Evolutionary conservation across 2,888 invertebrate genomes (phyloP), one percentile per base, ranked within the genome.

Genomic region (Tuberolachnus salignus): DNA sequence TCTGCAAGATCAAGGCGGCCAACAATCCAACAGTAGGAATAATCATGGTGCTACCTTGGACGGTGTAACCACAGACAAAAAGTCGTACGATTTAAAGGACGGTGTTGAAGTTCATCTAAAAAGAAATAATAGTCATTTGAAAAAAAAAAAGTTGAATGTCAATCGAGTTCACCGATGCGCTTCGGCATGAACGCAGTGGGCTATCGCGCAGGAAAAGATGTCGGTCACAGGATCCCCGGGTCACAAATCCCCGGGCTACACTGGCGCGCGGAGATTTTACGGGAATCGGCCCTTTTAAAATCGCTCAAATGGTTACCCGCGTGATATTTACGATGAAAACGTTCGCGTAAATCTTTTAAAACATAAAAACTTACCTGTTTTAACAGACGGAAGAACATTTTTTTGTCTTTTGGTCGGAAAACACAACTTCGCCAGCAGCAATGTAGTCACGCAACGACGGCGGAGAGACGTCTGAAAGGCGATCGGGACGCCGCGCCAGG

Each of bases 171-270:
- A n/a, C 10, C 0, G 61, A 42, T n/a, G 42, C 26, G 23, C 3
- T 55, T 11, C 57, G 4, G 42, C 16, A 23, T 19, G 42, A n/a
- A 23, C 66, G 66, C 42, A 66, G 10, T 14, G 64, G 64, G 21
- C 23, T 66, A 66, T 23, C 46, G 66, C 66, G 66, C 66, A 66
- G 49, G 23, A 64, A 66, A 66, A 66, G 26, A 51, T 67, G 67
- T 67, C 67, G 67, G 67, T 67, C 67, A 67, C 26, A 49, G 26
- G 67, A 51, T 49, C 67, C 67, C 26, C 67, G 67, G 64, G 34
- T 34, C 34, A 34, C 34, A 6, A 34, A 51, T 49, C 67, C n/a
- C 23, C 67, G 67, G 64, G 44, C 21, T 8, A 21, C 44, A 42
- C 59, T 59, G 8, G 10, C 16, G 26, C 59, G 59, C 59, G 59